These are phyloP conservation scores for Heliopora coerulea DNA, from an alignment of 92 coral and sea anemone genomes.

Conservation along the genomic window DNA sequence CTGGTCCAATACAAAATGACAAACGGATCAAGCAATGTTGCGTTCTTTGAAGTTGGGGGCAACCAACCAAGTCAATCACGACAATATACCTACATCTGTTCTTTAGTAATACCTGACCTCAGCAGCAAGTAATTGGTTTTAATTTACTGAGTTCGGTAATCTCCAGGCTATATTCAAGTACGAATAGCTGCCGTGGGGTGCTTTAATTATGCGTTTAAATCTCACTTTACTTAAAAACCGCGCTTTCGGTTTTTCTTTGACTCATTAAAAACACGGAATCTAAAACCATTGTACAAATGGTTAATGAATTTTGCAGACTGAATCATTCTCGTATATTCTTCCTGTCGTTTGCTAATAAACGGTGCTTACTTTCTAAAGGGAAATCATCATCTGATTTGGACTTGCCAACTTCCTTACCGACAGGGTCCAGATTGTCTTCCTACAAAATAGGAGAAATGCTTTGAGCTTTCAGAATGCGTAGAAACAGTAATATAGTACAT, in stretches of 20 bases:
- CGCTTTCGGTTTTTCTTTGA: slow-evolving; percentile 38
- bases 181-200: background rate
- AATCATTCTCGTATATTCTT: slow-evolving; percentile 1
- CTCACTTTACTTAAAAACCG: slow-evolving; percentile 14
- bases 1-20: no score
- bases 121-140: background rate
- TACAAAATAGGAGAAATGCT: background rate
- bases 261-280: slow-evolving; percentile 35
- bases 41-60: no score
- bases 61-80: no score
- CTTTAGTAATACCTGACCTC: no score
- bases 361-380: slow-evolving; percentile 87
- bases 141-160: background rate
- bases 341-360: background rate
- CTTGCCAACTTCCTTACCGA: slow-evolving; percentile 12
- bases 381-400: slow-evolving; percentile 63
- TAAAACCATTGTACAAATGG: slow-evolving; percentile 30
- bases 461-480: background rate
- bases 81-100: no score
- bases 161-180: background rate
- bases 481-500: background rate
- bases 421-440: slow-evolving; percentile 38
- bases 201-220: background rate
- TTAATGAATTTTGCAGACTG: slow-evolving; percentile 42
- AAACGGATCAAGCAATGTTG: no score